Conservation (phyloP, 2,113 vertebrate species). For the Uropsilus gracilis region DNA sequence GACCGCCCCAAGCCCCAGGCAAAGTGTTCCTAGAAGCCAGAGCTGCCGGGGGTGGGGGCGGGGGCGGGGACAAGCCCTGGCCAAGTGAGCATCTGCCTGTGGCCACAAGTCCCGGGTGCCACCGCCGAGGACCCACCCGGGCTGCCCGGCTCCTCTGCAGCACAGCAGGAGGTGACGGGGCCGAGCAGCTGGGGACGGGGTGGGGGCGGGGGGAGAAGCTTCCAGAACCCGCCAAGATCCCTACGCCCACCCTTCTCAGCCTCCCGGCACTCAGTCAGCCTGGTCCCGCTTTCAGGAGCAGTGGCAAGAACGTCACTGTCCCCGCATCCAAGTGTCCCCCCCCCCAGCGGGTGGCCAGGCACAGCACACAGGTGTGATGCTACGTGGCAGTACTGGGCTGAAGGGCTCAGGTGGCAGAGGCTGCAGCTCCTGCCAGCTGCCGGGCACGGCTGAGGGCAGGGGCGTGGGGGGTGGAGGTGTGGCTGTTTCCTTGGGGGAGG, state of each 20-base stretch:
- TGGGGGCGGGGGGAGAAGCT: neutral
- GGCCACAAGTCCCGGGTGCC: neutral
- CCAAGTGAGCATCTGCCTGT: rapidly evolving
- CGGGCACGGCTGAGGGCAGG: neutral
- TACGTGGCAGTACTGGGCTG: no score
- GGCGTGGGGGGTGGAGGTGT: neutral
- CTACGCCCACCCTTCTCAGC: neutral
- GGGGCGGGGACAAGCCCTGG: neutral
- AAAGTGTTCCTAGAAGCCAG: no score
- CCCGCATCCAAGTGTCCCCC: neutral
- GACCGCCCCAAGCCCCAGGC: no score
- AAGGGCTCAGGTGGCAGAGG: neutral
- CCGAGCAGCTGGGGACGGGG: neutral
- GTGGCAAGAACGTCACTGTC: rapidly evolving
- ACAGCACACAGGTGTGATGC: neutral
- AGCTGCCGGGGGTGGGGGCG: neutral
- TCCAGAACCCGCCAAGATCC: neutral
- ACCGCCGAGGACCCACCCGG: neutral
- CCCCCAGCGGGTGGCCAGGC: no score
- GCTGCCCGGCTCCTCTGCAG: neutral
- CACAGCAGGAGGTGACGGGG: rapidly evolving
- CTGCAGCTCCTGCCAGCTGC: neutral
- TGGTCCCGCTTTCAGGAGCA: neutral
- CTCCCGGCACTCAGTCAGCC: neutral
- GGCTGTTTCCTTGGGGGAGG: no score